Percentiles rank a stretch among this genome's conserved stretches.
phyloP scores from a whole-genome alignment of 2,888 invertebrate genomes.

The Tortricodes alternella region DNA sequence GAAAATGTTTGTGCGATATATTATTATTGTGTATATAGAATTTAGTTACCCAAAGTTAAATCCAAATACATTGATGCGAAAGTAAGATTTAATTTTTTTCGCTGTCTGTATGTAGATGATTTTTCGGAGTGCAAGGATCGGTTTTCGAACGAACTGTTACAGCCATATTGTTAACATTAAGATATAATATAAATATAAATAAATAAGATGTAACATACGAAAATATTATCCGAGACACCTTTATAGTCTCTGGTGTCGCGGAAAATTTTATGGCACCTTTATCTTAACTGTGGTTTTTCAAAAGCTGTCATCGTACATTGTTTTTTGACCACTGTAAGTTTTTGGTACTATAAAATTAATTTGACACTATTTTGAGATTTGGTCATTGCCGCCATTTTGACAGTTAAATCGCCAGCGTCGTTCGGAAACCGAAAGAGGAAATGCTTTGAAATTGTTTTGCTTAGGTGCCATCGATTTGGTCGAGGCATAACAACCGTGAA shows the following conservation, averaged over 20 bases:
- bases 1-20: conserved; percentile 53
- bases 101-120: conserved; percentile 55
- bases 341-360: not conserved
- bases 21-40: conserved; percentile 75
- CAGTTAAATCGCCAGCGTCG: conserved; percentile 41
- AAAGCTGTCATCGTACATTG: not conserved
- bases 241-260: not conserved
- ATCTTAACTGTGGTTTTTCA: not conserved
- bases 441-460: conserved; percentile 68
- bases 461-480: conserved; percentile 57
- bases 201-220: not conserved
- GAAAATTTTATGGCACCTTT: not conserved
- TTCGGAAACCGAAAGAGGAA: conserved; percentile 55
- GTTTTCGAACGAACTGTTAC: conserved; percentile 53
- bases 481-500: conserved; percentile 53
- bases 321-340: not conserved
- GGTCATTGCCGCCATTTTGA: not conserved
- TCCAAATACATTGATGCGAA: conserved; percentile 73
- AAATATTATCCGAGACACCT: not conserved
- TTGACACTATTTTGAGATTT: not conserved
- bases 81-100: conserved; percentile 53
- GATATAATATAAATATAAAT: conserved; percentile 4
- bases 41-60: conserved; percentile 77
- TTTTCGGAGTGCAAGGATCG: conserved; percentile 50
- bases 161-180: not conserved